Base-by-base conservation (phyloP, 2,113 vertebrate genomes). In the Corydoras sp. region DNA sequence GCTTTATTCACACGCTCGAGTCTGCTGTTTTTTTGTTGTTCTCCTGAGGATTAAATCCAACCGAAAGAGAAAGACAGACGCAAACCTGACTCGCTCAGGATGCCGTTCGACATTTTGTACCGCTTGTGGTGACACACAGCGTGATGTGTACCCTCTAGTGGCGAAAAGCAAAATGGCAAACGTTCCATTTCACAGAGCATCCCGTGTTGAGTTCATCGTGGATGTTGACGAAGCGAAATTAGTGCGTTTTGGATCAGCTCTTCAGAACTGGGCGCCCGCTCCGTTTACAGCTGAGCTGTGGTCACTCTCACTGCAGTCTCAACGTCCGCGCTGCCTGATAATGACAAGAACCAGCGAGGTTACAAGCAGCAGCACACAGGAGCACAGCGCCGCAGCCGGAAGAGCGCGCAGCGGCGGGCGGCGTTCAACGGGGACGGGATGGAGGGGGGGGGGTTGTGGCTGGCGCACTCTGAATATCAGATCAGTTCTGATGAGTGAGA, bases 311-410 rank as follows among this genome's bases (percentile, higher is more conserved):
- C 85, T 82, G 80, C 86, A 81, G 88, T 88, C 87, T 89, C 88
- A 90, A 88, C 88, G 87, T 90, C 89, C 86, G 83, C 86, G 87
- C 89, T 88, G 88, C 88, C 88, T 90, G 86, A 88, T 85, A 87
- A 91, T 88, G 86, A 91, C 86, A 91, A 91, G 87, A 90, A 91
- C 84, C 78, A 88, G 79, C 83, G 85, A 86, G 86, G 87, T 86
- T 86, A 89, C 74, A 74, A 70, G 83, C 79, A 76, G 76, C 80
- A 78, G 76, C 77, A 80, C 73, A 83, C 81, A 79, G 67, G 81
- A 79, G 75, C 79, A 48, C 80, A 76, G 81, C 63, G 83, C 68
- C 72, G 61, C 72, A 75, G 69, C 69, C 65, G 80, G 77, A 74
- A 82, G 81, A 82, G 80, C 79, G 82, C 76, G 80, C 81, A 74